Base-by-base conservation (phyloP, 1,140 invertebrate genomes). In the Micrasema longulum region DNA sequence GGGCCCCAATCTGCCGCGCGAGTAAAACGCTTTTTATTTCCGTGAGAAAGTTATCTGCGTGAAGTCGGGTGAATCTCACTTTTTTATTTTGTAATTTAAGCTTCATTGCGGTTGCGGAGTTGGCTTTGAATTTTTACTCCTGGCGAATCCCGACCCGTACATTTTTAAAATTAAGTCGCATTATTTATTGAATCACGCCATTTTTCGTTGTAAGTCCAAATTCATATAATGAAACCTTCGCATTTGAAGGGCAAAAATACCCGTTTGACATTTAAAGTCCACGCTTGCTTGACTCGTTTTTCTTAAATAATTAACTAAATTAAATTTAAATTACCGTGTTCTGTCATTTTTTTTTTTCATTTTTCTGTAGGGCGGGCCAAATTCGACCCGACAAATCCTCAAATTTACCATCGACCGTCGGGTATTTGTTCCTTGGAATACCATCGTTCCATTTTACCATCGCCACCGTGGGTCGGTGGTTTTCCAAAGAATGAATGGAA, bases 41-140 rank as follows among this genome's bases (percentile, higher is more conserved):
- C 23, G 50, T 68, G 48, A 52, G 65, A 57, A 55, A 68, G 48
- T 68, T 36, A 36, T 10, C 48, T 36, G 64, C 18, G 6, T 66
- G 65, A 22, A 16, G 16, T 12, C 11, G 5, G 43, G 20, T 67
- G 16, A 53, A 52, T 50, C 38, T 53, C 7, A 52, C 18, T 36
- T 47, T 45, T 48, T 67, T 53, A 53, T 67, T 23, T 67, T 41
- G 53, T 68, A 55, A 68, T 55, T 68, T 68, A 68, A 23, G 50
- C 48, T 66, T 66, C 50, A 41, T 35, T 23, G 26, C 31, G n/a
- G 50, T 55, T 41, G 65, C 48, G 50, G 50, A 20, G 22, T 55
- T n/a, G 48, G 50, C 65, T 68, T 68, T 53, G 50, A 68, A 45
- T 45, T 64, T 64, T 47, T 45, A 64, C 60, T 45, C 14, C 38